A percentile compares a stretch with the other conserved stretches of the same genome.
These are phyloP conservation scores for Rhabdomys dilectus DNA, from an alignment of 2,113 vertebrate species.

Conservation along the genomic window DNA sequence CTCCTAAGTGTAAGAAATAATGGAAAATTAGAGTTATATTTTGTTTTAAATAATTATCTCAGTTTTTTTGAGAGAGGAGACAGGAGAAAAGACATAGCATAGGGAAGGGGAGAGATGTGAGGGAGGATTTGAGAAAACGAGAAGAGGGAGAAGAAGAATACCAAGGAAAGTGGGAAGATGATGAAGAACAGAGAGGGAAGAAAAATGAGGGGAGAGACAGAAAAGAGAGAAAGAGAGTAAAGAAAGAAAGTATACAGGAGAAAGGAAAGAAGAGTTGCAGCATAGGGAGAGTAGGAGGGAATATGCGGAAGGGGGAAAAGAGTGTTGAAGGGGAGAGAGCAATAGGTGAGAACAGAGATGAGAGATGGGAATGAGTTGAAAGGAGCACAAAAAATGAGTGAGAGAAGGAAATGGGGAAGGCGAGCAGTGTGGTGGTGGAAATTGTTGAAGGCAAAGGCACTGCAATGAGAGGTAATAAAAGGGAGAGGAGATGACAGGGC, in stretches of 20 bases:
- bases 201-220: neutral
- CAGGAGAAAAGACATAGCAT: neutral
- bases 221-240: neutral
- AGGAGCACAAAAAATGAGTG: neutral
- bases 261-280: neutral
- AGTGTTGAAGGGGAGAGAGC: no score
- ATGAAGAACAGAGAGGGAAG: neutral
- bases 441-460: neutral
- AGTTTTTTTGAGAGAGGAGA: neutral
- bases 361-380: neutral
- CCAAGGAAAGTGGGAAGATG: no score
- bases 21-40: neutral
- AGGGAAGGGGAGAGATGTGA: no score
- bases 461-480: neutral
- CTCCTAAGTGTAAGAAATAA: neutral
- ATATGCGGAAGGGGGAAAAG: no score
- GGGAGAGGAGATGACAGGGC: neutral
- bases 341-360: neutral
- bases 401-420: neutral
- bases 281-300: neutral
- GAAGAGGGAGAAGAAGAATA: no score
- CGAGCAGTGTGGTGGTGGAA: neutral
- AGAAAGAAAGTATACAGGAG: neutral
- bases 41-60: neutral
- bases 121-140: no score